Percentiles rank a stretch among this genome's conserved stretches.
These are phyloP conservation scores for Geopemphigus sp. DNA, from an alignment of 1,140 invertebrate species.

Conservation along the genomic window DNA sequence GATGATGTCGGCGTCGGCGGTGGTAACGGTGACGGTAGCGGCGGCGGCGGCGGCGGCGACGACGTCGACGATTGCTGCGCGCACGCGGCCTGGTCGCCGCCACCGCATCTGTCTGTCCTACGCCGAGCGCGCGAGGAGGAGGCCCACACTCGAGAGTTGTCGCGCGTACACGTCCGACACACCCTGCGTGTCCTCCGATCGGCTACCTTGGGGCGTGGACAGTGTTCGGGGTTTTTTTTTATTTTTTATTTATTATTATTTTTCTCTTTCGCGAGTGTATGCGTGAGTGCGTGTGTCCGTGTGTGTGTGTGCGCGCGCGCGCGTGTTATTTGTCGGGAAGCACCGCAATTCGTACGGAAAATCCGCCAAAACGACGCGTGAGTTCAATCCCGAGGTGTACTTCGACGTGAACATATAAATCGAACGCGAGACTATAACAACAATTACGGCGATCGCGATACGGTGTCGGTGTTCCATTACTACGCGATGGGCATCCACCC, in stretches of 20 bases:
- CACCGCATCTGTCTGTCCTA: conserved; percentile 37
- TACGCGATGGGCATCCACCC: conserved; percentile 46
- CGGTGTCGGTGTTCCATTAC: conserved; percentile 39
- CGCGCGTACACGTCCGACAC: conserved; percentile 49
- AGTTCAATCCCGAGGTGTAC: background rate
- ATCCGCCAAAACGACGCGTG: background rate
- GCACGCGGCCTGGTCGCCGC: background rate
- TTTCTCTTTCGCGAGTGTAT: background rate
- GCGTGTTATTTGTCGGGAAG: background rate
- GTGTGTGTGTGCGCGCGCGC: background rate
- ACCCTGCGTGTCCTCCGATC: conserved; percentile 43
- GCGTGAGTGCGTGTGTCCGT: background rate
- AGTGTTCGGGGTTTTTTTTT: conserved; percentile 5
- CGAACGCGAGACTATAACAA: background rate
- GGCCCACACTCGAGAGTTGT: conserved; percentile 46
- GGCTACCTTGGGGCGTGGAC: conserved; percentile 46
- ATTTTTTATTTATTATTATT: conserved; percentile 13
- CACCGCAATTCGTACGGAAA: background rate
- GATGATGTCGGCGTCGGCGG: background rate
- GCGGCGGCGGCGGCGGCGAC: no score
- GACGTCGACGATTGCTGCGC: background rate
- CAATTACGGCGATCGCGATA: background rate
- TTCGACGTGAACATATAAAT: background rate
- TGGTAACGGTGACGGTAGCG: no score
- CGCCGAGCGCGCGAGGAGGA: conserved; percentile 11